phyloP scores from a whole-genome alignment of 2,797 vertebrate genomes.

The Chaunax sp. region DNA sequence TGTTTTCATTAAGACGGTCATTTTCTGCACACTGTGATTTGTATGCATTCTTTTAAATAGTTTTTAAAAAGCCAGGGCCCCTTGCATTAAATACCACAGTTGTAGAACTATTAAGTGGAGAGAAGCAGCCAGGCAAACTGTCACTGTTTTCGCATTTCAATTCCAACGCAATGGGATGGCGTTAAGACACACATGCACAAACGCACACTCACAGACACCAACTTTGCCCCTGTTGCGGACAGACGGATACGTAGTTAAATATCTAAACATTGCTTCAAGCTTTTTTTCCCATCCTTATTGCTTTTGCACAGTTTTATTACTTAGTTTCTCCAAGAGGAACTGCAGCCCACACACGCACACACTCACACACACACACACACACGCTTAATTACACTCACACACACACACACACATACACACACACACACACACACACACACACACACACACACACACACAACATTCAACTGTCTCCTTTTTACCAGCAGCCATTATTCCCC shows the following conservation, averaged over 20 bases:
- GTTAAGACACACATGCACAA: constrained; percentile 31
- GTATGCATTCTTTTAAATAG: constrained; percentile 74
- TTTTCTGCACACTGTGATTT: constrained; percentile 82
- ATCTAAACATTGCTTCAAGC: constrained; percentile 46
- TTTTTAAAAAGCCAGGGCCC: constrained; percentile 73
- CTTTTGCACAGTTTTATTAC: constrained; percentile 51
- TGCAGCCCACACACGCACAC: not conserved
- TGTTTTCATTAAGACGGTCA: constrained; percentile 82
- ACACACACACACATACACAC: constrained; percentile 14
- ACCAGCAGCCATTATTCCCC: constrained; percentile 60
- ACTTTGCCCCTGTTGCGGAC: constrained; percentile 46
- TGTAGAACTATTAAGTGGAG: constrained; percentile 79
- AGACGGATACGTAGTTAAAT: constrained; percentile 46
- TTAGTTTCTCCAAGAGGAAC: not conserved
- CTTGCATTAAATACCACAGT: constrained; percentile 78
- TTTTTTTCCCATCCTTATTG: constrained; percentile 40
- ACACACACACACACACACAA: constrained; percentile 15
- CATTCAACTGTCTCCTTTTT: constrained; percentile 48
- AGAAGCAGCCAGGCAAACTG: constrained; percentile 68
- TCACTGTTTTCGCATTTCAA: constrained; percentile 75
- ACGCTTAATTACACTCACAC: not conserved
- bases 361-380: constrained; percentile 17
- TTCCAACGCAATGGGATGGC: constrained; percentile 70
- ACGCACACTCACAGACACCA: constrained; percentile 33
- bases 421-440: constrained; percentile 22